Percentiles rank a stretch among this genome's conserved stretches.
phyloP scores from a whole-genome alignment of 2,888 invertebrate genomes.

The Leptinotarsa haldemani region DNA sequence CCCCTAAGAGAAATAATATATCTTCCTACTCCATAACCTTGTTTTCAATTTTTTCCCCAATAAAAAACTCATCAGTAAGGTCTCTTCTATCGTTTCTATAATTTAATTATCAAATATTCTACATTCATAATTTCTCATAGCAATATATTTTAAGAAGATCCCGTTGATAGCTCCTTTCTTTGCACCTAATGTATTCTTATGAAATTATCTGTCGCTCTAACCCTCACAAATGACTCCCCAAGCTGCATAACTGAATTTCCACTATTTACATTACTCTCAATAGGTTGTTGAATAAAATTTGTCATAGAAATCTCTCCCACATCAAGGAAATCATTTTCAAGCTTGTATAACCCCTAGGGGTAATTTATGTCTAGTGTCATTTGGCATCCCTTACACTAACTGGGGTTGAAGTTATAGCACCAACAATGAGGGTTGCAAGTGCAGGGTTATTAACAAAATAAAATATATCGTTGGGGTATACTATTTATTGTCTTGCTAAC shows the following conservation, averaged over 20 bases:
- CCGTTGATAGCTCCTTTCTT: slow-evolving; percentile 31
- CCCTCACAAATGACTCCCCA: slow-evolving; percentile 26
- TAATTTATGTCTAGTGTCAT: slow-evolving; percentile 57
- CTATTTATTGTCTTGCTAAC: not conserved
- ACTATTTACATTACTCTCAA: slow-evolving; percentile 49
- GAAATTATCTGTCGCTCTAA: slow-evolving; percentile 33
- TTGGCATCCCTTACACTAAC: slow-evolving; percentile 54
- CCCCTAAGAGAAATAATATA: no score
- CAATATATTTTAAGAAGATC: slow-evolving; percentile 32
- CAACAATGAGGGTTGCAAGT: slow-evolving; percentile 49
- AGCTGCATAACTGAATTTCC: slow-evolving; percentile 42
- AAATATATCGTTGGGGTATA: slow-evolving; percentile 34
- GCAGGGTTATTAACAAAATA: slow-evolving; percentile 46
- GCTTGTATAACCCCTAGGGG: slow-evolving; percentile 56
- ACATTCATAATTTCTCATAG: no score
- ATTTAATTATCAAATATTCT: no score
- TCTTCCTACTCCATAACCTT: no score
- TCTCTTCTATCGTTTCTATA: no score
- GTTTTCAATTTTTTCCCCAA: no score
- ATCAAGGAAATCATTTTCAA: slow-evolving; percentile 60
- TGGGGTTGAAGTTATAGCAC: slow-evolving; percentile 55
- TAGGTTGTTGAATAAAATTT: slow-evolving; percentile 58
- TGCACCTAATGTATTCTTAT: slow-evolving; percentile 39
- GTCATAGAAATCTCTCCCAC: slow-evolving; percentile 55
- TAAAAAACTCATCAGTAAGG: no score